Base-by-base conservation (phyloP, 2,888 invertebrate species). In the Drosophila niveifrons region DNA sequence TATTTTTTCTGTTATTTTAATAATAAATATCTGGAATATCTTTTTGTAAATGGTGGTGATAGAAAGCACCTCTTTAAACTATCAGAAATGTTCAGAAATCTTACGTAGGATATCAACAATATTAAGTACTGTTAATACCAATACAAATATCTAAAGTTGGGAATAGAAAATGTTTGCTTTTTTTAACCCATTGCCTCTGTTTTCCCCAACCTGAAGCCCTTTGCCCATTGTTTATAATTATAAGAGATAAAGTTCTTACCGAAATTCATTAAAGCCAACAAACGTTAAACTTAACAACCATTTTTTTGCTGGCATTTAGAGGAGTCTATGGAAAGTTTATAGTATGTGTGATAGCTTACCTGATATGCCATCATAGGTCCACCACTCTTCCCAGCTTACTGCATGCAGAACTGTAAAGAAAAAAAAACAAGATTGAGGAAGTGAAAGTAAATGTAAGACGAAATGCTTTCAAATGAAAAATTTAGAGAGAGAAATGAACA, bases 341-440 rank as follows among this genome's bases (percentile, higher is more conserved):
- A n/a, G n/a, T 36, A 36, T 1, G n/a, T 6, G 36, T 36, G 36
- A 36, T 36, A 18, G 51, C 95, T 95, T 94, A 97, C 97, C 97
- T 94, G 97, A 97, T 93, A 97, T 97, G 79, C 97, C 97, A 93
- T 97, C 97, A 94, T 97, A 97, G 87, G 97, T 97, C 97, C 97
- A 97, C 97, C 97, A 97, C 94, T 97, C 97, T 93, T 97, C 97
- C 97, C 97, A 97, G 93, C 96, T 97, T 90, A 92, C 91, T 82
- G 91, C 91, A 70, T 90, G 82, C 61, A 90, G 72, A 11, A 90
- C 92, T 91, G 80, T 61, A 88, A 89, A 36, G n/a, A 36, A 11
- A 31, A 3, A 36, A 36, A 36, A 3, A 36, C n/a, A 36, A n/a
- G n/a, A 11, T 11, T 3, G 36, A n/a, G 36, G 36, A 36, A n/a